These are phyloP conservation scores for Lapara coniferarum DNA, from an alignment of 2,888 invertebrate species.

Conservation along the genomic window DNA sequence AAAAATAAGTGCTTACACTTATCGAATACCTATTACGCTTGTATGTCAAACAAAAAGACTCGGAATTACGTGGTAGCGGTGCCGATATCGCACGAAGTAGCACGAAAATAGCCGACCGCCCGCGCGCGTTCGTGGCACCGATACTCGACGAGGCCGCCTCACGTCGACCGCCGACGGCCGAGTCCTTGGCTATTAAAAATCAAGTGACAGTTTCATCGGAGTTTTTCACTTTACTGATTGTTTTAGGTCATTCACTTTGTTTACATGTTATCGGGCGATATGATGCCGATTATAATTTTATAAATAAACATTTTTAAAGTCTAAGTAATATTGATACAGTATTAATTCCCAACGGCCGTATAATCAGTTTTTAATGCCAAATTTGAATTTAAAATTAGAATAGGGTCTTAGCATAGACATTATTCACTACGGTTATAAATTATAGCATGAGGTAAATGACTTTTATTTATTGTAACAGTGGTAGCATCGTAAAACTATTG, in stretches of 20 bases:
- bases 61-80: constrained; percentile 35
- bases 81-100: constrained; percentile 45
- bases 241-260: constrained; percentile 42
- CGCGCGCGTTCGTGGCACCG: constrained; percentile 57
- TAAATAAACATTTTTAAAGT: constrained; percentile 13
- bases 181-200: constrained; percentile 66
- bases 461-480: constrained; percentile 3
- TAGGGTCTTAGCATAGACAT: not conserved
- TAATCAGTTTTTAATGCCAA: constrained; percentile 13
- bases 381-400: constrained; percentile 24
- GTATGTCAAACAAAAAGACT: constrained; percentile 39
- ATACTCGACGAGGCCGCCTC: constrained; percentile 55
- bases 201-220: constrained; percentile 53
- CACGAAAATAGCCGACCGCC: constrained; percentile 58
- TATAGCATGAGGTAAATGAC: not conserved
- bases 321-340: too few species aligned
- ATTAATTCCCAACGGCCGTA: not conserved
- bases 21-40: constrained; percentile 44
- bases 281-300: not conserved
- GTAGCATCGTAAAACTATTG: not conserved
- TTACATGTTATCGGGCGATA: constrained; percentile 26
- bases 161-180: constrained; percentile 45
- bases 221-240: constrained; percentile 42
- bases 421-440: constrained; percentile 10
- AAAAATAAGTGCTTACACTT: constrained; percentile 38